Evolutionary conservation across 2,888 invertebrate genomes (phyloP).

Genomic region (Himalopsyche anomala): DNA sequence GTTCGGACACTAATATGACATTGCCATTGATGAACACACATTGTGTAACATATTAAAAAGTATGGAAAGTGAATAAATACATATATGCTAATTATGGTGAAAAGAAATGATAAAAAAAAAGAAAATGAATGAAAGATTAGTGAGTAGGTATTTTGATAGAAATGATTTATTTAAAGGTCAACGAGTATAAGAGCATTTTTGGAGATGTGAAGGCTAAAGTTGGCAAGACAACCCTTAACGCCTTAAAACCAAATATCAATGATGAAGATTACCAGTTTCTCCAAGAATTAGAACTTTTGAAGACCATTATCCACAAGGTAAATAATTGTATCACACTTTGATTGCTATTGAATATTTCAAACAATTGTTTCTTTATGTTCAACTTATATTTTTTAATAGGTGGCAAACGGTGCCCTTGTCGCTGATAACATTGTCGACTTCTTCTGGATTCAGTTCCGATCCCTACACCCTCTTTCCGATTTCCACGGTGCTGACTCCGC

Average conservation of each 20-base stretch:
- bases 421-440: constrained; percentile 80
- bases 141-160: background rate
- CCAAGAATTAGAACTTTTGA: constrained; percentile 78
- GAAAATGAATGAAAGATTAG: background rate
- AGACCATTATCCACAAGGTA: constrained; percentile 77
- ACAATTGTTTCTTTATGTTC: background rate
- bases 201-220: constrained; percentile 70
- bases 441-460: constrained; percentile 81
- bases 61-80: background rate
- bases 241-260: constrained; percentile 71
- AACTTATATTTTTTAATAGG: constrained; percentile 68
- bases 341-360: background rate
- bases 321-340: background rate
- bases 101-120: background rate
- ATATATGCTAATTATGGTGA: background rate
- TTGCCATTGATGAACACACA: too few relatives aligned
- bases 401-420: constrained; percentile 73
- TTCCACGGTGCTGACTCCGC: constrained; percentile 81
- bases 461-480: constrained; percentile 80
- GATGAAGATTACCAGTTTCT: constrained; percentile 81
- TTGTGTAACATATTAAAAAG: too few relatives aligned
- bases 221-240: constrained; percentile 69
- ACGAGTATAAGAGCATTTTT: constrained; percentile 71
- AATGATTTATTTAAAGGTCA: constrained; percentile 69
- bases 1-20: too few relatives aligned